Evolutionary conservation across 2,888 invertebrate genomes (phyloP).

Genomic region (Eristalis arbustorum): DNA sequence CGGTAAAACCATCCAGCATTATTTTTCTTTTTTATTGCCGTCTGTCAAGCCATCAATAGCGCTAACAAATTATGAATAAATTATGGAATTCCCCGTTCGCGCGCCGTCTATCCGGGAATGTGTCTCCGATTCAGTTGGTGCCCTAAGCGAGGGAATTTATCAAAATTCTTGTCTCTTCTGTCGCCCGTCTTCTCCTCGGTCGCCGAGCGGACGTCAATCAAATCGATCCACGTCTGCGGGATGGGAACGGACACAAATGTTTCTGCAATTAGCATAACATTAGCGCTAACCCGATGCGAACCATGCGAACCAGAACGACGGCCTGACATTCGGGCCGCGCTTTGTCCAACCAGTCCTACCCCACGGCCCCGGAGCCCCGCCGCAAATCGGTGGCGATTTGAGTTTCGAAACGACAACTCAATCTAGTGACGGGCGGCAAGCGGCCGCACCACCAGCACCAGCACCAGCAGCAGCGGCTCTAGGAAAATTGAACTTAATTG

Average conservation of each 20-base stretch:
- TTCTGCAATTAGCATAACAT: slow-evolving; percentile 50
- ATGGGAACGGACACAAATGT: slow-evolving; percentile 12
- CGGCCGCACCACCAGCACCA: neutral
- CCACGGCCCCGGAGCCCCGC: neutral
- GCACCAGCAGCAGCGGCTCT: neutral
- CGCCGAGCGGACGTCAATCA: neutral
- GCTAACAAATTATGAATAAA: slow-evolving; percentile 59
- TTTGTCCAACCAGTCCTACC: neutral
- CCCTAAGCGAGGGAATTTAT: slow-evolving; percentile 39
- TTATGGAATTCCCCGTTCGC: slow-evolving; percentile 5
- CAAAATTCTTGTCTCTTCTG: slow-evolving; percentile 4
- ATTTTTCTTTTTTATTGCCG: slow-evolving; percentile 53
- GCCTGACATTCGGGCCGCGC: neutral
- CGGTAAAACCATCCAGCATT: slow-evolving; percentile 27
- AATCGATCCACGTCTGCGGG: neutral
- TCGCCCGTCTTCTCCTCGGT: neutral
- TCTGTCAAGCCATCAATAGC: slow-evolving; percentile 35
- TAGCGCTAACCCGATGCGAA: slow-evolving; percentile 26
- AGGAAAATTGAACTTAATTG: slow-evolving; percentile 56
- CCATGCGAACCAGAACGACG: neutral
- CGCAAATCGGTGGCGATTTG: slow-evolving; percentile 25
- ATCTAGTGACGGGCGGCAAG: slow-evolving; percentile 25
- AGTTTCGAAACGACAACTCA: slow-evolving; percentile 45
- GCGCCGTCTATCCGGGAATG: neutral
- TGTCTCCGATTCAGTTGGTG: neutral